phyloP scores from a whole-genome alignment of 2,797 vertebrate genomes.

The Mormyrus proboscirostris region DNA sequence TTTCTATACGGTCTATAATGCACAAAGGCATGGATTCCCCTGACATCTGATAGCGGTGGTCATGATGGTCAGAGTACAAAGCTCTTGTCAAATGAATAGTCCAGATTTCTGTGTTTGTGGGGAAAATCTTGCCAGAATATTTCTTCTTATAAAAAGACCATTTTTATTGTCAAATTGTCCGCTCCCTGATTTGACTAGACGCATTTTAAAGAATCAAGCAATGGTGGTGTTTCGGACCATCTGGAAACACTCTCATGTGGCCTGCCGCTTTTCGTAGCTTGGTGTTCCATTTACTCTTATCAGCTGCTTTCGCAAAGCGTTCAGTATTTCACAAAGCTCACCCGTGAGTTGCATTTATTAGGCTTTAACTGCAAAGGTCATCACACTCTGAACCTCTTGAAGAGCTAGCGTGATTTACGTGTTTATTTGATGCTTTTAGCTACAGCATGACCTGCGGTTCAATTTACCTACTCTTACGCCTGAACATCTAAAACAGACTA shows the following conservation, averaged over 20 bases:
- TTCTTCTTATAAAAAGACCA: neutral
- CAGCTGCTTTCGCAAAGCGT: neutral
- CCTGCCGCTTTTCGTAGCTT: neutral
- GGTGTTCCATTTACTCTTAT: neutral
- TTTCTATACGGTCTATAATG: neutral
- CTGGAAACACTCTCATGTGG: neutral
- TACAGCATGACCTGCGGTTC: neutral
- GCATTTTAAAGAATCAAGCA: neutral
- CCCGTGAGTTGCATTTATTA: neutral
- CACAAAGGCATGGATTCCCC: neutral
- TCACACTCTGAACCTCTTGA: neutral
- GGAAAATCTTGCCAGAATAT: neutral
- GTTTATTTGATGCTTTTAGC: slow-evolving; percentile 2
- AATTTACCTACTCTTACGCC: neutral
- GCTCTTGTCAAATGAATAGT: neutral
- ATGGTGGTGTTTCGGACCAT: neutral
- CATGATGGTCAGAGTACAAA: neutral
- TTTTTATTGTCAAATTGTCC: neutral
- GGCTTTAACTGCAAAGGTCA: slow-evolving; percentile 3
- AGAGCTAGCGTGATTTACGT: neutral
- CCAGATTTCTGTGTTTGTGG: neutral
- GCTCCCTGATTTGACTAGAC: neutral
- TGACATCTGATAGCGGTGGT: neutral
- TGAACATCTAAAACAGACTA: neutral
- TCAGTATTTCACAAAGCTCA: neutral